These are phyloP conservation scores for Meganola albula DNA, from an alignment of 2,888 invertebrate species.

Conservation along the genomic window DNA sequence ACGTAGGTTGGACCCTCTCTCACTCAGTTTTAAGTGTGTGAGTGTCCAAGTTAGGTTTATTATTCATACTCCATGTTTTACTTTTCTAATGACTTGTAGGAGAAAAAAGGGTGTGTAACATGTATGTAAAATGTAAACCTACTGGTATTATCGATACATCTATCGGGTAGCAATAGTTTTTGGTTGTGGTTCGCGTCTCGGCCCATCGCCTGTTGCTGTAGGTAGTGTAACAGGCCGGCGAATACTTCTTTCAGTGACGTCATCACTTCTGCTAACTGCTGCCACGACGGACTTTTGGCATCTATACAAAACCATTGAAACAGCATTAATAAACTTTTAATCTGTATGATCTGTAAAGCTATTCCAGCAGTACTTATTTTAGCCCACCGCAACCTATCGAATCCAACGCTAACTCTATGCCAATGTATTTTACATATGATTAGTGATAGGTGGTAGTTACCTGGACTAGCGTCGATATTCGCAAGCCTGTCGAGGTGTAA, in stretches of 20 bases:
- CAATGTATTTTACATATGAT: no score
- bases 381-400: no score
- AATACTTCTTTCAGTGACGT: constrained; percentile 61
- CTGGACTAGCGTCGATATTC: constrained; percentile 90
- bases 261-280: constrained; percentile 56
- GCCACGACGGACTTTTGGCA: constrained; percentile 57
- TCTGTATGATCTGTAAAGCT: no score
- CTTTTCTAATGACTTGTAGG: no score
- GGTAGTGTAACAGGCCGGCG: constrained; percentile 51
- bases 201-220: constrained; percentile 48
- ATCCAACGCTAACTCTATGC: no score
- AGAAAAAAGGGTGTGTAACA: background rate
- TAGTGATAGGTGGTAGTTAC: constrained; percentile 67
- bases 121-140: no score
- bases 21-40: no score
- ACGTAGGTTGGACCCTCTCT: no score
- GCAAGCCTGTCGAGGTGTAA: constrained; percentile 90
- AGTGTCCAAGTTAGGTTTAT: no score
- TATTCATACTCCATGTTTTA: no score
- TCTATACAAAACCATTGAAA: constrained; percentile 36
- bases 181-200: constrained; percentile 59
- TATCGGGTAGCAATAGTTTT: constrained; percentile 75
- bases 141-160: constrained; percentile 61
- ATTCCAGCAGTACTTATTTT: no score
- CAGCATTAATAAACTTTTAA: no score